Evolutionary conservation across 1,140 invertebrate species (phyloP).

Genomic region (Drosophila kikkawai): DNA sequence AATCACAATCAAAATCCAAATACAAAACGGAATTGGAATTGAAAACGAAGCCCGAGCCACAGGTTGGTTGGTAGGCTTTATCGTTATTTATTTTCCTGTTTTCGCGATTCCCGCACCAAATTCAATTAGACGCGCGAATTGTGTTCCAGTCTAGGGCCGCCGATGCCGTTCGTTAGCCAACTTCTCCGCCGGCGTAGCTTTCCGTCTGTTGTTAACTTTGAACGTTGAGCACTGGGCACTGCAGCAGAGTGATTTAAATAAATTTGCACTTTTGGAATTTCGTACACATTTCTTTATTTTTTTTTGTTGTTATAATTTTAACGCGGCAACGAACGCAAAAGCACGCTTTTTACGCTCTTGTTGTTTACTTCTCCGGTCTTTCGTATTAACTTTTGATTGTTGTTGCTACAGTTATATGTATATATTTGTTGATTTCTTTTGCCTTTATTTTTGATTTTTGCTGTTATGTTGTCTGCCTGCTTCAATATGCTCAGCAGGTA

Average conservation of each 20-base stretch:
- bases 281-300: slow-evolving; percentile 45
- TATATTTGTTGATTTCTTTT: slow-evolving; percentile 20
- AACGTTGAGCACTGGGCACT: slow-evolving; percentile 32
- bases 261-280: slow-evolving; percentile 58
- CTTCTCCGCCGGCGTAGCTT: background rate
- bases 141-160: slow-evolving; percentile 31
- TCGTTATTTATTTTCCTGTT: slow-evolving; percentile 16
- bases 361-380: slow-evolving; percentile 19
- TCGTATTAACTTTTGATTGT: slow-evolving; percentile 53
- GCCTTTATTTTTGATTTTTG: slow-evolving; percentile 14
- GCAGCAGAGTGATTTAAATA: slow-evolving; percentile 26
- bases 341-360: slow-evolving; percentile 20
- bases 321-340: slow-evolving; percentile 38
- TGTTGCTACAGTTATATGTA: slow-evolving; percentile 36
- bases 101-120: slow-evolving; percentile 37
- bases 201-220: slow-evolving; percentile 24
- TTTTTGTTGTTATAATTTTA: slow-evolving; percentile 10
- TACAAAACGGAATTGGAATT: slow-evolving; percentile 19
- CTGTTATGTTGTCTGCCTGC: slow-evolving; percentile 4
- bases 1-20: slow-evolving; percentile 21
- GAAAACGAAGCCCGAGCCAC: slow-evolving; percentile 39
- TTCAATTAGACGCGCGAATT: slow-evolving; percentile 49
- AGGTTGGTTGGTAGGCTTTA: slow-evolving; percentile 44
- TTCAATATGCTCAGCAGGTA: slow-evolving; percentile 13
- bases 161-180: slow-evolving; percentile 12